phyloP scores from a whole-genome alignment of 2,113 vertebrate genomes.

The Riparia riparia region DNA sequence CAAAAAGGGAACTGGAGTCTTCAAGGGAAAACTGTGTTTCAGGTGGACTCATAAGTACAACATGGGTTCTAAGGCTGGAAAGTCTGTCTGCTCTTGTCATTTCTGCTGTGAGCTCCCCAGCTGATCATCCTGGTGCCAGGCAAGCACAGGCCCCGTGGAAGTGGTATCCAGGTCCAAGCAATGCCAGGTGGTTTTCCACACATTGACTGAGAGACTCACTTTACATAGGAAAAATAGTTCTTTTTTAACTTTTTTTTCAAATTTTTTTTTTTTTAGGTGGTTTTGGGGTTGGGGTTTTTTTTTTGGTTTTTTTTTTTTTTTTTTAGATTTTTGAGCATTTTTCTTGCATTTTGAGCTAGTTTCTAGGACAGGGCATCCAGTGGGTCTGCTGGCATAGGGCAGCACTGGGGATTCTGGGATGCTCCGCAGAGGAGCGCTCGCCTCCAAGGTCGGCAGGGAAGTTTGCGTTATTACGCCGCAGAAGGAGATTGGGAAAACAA shows the following conservation, averaged over 20 bases:
- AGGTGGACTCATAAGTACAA: conserved; percentile 25
- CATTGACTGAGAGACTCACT: not conserved
- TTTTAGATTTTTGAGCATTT: not conserved
- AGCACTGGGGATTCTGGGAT: fast-evolving
- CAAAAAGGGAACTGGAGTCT: conserved; percentile 62
- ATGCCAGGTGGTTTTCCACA: not conserved
- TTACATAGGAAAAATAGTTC: not conserved
- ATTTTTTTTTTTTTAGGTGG: not conserved
- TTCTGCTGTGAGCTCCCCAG: conserved; percentile 55
- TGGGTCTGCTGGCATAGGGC: fast-evolving
- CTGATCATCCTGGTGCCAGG: not conserved
- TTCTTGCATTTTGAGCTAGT: not conserved
- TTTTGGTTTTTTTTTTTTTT: too few relatives aligned
- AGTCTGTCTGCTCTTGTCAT: conserved; percentile 62
- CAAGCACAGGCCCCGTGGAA: not conserved
- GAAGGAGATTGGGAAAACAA: not conserved
- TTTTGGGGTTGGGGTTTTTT: too few relatives aligned
- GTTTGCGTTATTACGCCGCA: not conserved
- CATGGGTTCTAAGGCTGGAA: conserved; percentile 56
- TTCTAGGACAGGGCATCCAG: fast-evolving
- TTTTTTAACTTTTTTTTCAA: not conserved
- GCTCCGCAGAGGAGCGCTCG: not conserved
- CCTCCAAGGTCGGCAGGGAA: not conserved
- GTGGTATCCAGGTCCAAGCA: too few relatives aligned
- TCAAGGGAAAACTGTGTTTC: conserved; percentile 68